phyloP scores from a whole-genome alignment of 2,113 vertebrate genomes.

The Rhadina sibilatrix region DNA sequence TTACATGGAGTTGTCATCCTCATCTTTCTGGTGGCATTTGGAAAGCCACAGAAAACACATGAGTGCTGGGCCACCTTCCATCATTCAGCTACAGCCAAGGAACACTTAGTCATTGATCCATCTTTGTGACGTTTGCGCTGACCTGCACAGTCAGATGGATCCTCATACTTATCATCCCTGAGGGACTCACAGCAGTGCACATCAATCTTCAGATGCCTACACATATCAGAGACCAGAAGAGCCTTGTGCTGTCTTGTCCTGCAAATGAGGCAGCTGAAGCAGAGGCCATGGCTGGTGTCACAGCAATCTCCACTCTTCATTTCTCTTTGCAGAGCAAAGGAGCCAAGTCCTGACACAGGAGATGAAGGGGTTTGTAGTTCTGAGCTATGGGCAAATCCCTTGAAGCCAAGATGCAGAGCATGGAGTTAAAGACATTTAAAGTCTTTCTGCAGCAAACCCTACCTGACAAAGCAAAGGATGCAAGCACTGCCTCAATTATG shows the following conservation, averaged over 20 bases:
- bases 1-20: background rate
- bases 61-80: background rate
- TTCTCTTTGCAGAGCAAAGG: background rate
- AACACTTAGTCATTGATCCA: background rate
- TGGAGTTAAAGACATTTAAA: background rate
- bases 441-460: background rate
- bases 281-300: background rate
- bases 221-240: background rate
- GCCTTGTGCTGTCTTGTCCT: accelerated
- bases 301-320: background rate
- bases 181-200: background rate
- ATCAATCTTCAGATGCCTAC: background rate
- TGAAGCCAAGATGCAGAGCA: background rate
- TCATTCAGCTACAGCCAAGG: background rate
- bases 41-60: background rate
- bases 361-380: background rate
- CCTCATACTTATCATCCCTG: background rate
- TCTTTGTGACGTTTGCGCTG: accelerated
- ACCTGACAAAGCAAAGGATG: background rate
- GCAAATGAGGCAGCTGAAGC: background rate
- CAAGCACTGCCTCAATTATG: background rate
- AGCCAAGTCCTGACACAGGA: accelerated
- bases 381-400: background rate
- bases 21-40: background rate
- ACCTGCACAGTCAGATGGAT: background rate